Percentiles rank a stretch among this genome's conserved stretches.
Evolutionary conservation across 2,797 vertebrate species (phyloP).

Genomic region (Xiphorhynchus erythropygius): DNA sequence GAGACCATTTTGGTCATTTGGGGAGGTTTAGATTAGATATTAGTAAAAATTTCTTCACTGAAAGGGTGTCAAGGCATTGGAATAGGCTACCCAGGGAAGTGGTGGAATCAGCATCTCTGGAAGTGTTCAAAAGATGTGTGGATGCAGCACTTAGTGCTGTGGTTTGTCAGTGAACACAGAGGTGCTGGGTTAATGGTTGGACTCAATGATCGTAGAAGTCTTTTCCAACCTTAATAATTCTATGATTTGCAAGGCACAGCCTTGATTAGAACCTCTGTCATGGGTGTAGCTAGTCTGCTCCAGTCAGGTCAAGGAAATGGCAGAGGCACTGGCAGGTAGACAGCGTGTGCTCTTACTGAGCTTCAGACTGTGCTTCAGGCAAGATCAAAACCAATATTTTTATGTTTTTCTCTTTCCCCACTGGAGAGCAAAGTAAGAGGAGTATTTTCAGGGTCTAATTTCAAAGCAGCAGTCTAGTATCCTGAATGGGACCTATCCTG

Average conservation of each 20-base stretch:
- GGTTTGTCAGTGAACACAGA: neutral
- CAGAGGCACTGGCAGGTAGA: neutral
- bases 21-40: neutral
- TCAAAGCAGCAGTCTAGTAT: neutral
- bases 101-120: neutral
- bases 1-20: neutral
- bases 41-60: neutral
- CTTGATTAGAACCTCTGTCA: neutral
- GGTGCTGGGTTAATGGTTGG: neutral
- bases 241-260: neutral
- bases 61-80: neutral
- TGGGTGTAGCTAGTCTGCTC: neutral
- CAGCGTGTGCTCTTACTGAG: neutral
- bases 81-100: neutral
- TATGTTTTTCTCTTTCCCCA: neutral
- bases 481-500: neutral
- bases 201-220: neutral
- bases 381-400: neutral
- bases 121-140: neutral
- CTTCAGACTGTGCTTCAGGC: neutral
- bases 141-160: neutral
- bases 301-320: neutral
- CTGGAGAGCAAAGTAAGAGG: neutral
- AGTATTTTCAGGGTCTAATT: neutral
- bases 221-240: neutral